Evolutionary conservation across 2,113 vertebrate genomes (phyloP).

Genomic region (Thermophis baileyi): DNA sequence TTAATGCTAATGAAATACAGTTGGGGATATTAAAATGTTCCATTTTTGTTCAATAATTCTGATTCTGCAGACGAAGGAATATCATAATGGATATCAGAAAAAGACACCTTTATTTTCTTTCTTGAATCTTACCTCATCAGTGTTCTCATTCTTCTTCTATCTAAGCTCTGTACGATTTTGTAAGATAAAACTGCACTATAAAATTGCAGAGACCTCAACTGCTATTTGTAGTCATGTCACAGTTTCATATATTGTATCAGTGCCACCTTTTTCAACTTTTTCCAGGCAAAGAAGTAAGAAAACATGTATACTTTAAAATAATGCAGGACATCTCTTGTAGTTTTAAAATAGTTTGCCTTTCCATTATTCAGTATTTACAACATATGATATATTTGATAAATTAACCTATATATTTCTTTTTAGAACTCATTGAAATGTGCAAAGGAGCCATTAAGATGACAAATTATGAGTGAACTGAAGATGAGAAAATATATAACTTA

Average conservation of each 20-base stretch:
- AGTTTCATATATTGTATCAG: background rate
- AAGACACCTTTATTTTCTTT: background rate
- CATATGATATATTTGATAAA: background rate
- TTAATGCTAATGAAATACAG: constrained; percentile 58
- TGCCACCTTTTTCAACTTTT: background rate
- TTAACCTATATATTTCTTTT: background rate
- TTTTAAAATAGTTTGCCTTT: background rate
- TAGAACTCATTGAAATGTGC: background rate
- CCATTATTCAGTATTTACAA: background rate
- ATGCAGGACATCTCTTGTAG: background rate
- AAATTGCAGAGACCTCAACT: background rate
- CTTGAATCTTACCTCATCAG: background rate
- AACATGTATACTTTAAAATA: background rate
- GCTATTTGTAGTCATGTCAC: background rate
- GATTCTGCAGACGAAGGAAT: background rate
- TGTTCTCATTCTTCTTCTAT: background rate
- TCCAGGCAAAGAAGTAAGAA: background rate
- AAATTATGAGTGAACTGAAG: background rate
- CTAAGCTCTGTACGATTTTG: background rate
- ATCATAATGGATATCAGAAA: background rate
- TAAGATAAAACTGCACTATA: background rate
- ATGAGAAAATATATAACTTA: background rate
- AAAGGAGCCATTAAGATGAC: background rate
- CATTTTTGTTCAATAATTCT: background rate
- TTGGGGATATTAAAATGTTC: constrained; percentile 21